These are phyloP conservation scores for Erynnis tages DNA, from an alignment of 2,888 invertebrate species.

Conservation along the genomic window DNA sequence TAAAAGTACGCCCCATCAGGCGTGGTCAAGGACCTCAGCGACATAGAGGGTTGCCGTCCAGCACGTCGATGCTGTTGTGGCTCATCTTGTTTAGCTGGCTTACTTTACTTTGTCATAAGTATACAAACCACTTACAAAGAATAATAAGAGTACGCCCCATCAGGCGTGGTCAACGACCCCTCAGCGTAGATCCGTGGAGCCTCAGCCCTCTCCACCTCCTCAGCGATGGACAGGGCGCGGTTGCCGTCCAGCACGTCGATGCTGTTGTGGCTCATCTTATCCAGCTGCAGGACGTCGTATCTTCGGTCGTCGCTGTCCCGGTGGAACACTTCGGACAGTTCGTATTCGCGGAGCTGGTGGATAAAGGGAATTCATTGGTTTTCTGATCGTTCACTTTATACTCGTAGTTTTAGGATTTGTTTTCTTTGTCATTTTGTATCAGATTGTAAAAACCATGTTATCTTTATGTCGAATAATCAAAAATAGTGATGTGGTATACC, in stretches of 20 bases:
- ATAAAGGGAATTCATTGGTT: background rate
- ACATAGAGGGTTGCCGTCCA: constrained; percentile 88
- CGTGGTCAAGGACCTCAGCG: constrained; percentile 84
- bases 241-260: constrained; percentile 86
- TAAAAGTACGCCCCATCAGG: constrained; percentile 71
- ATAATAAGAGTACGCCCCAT: constrained; percentile 71
- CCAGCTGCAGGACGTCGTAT: constrained; percentile 86
- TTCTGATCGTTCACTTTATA: background rate
- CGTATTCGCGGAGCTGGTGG: constrained; percentile 91
- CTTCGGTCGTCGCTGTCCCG: constrained; percentile 89
- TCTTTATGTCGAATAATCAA: too few relatives aligned
- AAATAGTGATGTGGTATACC: too few relatives aligned
- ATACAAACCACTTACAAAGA: constrained; percentile 64
- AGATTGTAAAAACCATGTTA: too few relatives aligned
- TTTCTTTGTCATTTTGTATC: too few relatives aligned
- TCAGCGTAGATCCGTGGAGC: constrained; percentile 81
- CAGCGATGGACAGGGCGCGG: constrained; percentile 87
- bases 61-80: constrained; percentile 81
- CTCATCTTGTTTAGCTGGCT: constrained; percentile 81
- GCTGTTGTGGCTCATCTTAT: constrained; percentile 79
- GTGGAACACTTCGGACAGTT: constrained; percentile 92
- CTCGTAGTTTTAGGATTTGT: too few relatives aligned
- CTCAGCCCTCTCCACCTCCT: constrained; percentile 89
- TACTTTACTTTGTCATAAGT: too few relatives aligned
- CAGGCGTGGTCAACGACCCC: constrained; percentile 67